phyloP scores from a whole-genome alignment of 2,888 invertebrate genomes.

The Torymus auratus region DNA sequence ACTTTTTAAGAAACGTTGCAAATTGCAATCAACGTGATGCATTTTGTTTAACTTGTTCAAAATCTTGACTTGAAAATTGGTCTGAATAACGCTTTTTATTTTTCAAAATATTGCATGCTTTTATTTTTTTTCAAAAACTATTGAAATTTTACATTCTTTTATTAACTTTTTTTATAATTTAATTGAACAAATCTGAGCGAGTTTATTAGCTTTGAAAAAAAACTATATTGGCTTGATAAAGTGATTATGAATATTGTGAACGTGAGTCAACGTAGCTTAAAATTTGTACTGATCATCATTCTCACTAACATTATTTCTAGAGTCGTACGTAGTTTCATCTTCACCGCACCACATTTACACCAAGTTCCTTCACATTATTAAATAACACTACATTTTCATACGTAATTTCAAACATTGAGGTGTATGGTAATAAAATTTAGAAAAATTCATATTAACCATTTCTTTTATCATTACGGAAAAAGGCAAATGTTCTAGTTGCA shows the following conservation, averaged over 20 bases:
- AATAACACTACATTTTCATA: constrained; percentile 24
- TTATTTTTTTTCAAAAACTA: neutral
- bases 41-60: no score
- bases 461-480: constrained; percentile 12
- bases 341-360: constrained; percentile 32
- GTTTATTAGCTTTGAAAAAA: constrained; percentile 1
- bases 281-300: constrained; percentile 6
- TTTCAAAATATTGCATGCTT: constrained; percentile 15
- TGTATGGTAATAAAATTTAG: constrained; percentile 42
- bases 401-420: constrained; percentile 21
- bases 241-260: constrained; percentile 33
- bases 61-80: neutral
- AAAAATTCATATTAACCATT: constrained; percentile 7
- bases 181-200: neutral
- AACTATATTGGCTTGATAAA: constrained; percentile 13
- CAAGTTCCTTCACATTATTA: constrained; percentile 17
- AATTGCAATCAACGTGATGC: neutral
- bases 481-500: constrained; percentile 31
- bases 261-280: constrained; percentile 48
- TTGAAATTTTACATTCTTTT: constrained; percentile 9
- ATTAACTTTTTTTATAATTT: neutral
- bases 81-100: neutral
- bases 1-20: constrained; percentile 35
- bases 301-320: constrained; percentile 41
- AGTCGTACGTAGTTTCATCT: constrained; percentile 36